Percentiles rank a stretch among this genome's conserved stretches.
Evolutionary conservation across 2,113 vertebrate genomes (phyloP).

Genomic region (Eublepharis macularius): DNA sequence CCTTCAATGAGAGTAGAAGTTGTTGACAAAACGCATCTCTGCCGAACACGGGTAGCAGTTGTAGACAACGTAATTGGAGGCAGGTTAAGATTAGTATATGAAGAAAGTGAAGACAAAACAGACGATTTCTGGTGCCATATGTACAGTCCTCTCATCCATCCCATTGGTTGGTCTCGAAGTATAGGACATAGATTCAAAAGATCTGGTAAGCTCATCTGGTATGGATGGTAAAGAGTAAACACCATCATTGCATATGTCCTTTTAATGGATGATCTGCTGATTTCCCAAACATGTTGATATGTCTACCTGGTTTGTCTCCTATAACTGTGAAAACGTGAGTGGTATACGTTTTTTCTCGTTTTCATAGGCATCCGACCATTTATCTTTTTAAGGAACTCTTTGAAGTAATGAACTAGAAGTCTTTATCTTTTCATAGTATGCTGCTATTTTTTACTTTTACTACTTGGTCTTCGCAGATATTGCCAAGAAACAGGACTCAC

Average conservation of each 20-base stretch:
- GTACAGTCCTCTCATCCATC: slow-evolving; percentile 96
- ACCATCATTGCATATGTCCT: not conserved
- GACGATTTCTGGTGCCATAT: slow-evolving; percentile 99
- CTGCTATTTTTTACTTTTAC: slow-evolving; percentile 43
- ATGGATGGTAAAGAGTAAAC: not conserved
- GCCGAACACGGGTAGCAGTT: slow-evolving; percentile 92
- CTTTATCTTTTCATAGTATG: slow-evolving; percentile 56
- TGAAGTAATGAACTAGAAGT: slow-evolving; percentile 24
- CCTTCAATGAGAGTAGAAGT: slow-evolving; percentile 97
- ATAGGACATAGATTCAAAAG: slow-evolving; percentile 98
- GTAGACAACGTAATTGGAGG: slow-evolving; percentile 95
- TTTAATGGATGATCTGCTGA: not conserved
- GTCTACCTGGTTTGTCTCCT: not conserved
- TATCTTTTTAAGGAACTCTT: not conserved
- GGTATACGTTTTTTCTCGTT: not conserved
- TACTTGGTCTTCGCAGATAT: slow-evolving; percentile 82
- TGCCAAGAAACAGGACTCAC: slow-evolving; percentile 92
- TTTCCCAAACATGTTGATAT: not conserved
- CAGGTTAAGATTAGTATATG: slow-evolving; percentile 90
- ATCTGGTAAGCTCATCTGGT: slow-evolving; percentile 80
- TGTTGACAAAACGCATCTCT: slow-evolving; percentile 96
- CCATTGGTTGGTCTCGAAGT: slow-evolving; percentile 95
- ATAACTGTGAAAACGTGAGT: not conserved
- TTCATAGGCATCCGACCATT: not conserved
- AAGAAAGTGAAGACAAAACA: slow-evolving; percentile 91